Evolutionary conservation across 2,113 vertebrate genomes (phyloP), one percentile per base, ranked within the genome.

Genomic region (Nothoprocta perdicaria): DNA sequence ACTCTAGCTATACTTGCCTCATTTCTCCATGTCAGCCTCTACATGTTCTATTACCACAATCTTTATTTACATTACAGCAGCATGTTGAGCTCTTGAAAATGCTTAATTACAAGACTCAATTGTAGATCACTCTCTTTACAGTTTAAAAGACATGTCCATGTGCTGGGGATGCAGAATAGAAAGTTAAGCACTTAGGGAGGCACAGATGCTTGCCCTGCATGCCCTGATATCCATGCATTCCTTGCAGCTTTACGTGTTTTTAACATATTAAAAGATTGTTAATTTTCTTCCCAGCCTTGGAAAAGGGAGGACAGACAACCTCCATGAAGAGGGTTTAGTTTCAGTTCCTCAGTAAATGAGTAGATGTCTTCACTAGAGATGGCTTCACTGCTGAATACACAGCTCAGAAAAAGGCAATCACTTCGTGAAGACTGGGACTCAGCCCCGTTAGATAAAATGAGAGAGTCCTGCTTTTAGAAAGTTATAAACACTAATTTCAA

Each of bases 1-100:
- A 16, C 1, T 0, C 2, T 23, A 43, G 60, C 12, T 29, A 4
- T 58, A 41, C 9, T 48, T 81, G 3, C 26, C 1, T 22, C 57
- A 63, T 55, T 90, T 10, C 35, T 13, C 7, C 57, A 58, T 31
- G 53, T 69, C 43, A 81, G 6, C 5, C 0, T 1, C 43, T 21
- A 9, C 8, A 9, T 53, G 3, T 41, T 73, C 31, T 74, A 43
- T 23, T 88, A 68, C 41, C 27, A 41, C 18, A 68, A 48, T 35
- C 14, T 55, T 63, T n/a, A 26, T 63, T 69, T 72, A 29, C 29
- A 15, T 68, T 16, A 57, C 27, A 48, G 23, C 4, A 80, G 35
- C 23, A 74, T 11, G 33, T 7, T 50, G 31, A 88, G 14, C 9
- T 69, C 46, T 72, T 35, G 12, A 75, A n/a, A 74, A 41, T 6